These are phyloP conservation scores for Synodontis membranacea DNA, from an alignment of 2,113 vertebrate species.

Conservation along the genomic window DNA sequence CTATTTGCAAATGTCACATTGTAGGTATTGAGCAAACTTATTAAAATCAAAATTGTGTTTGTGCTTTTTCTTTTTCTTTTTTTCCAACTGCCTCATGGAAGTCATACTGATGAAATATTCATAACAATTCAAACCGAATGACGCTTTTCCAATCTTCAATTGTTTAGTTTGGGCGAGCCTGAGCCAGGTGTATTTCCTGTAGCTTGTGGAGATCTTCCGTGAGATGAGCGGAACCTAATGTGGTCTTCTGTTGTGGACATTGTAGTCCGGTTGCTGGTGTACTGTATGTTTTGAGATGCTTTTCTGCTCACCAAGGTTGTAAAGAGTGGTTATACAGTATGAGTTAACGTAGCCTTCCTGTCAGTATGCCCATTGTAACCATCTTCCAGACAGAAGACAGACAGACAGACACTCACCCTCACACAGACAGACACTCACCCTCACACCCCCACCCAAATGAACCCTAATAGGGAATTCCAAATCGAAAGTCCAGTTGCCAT, in stretches of 20 bases:
- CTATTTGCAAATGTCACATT: constrained; percentile 21
- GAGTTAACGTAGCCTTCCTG: neutral
- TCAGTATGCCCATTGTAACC: neutral
- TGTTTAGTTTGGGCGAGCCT: neutral
- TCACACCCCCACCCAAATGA: neutral
- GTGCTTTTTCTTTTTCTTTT: neutral
- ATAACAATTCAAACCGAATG: neutral
- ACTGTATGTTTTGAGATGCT: neutral
- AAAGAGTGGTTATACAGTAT: neutral
- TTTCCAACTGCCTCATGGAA: neutral
- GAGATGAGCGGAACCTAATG: neutral
- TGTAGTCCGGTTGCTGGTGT: neutral
- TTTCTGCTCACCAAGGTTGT: neutral
- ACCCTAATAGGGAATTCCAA: neutral
- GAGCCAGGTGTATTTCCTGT: neutral
- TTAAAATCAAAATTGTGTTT: neutral
- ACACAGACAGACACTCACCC: neutral
- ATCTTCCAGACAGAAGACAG: neutral
- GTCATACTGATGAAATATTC: neutral
- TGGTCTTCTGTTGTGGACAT: neutral
- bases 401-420: neutral
- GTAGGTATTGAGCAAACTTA: constrained; percentile 13
- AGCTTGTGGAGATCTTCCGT: too few relatives aligned
- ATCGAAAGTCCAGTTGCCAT: neutral
- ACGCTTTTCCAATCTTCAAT: neutral